Evolutionary conservation across 1,140 invertebrate species (phyloP).

Genomic region (Mamestra configurata): DNA sequence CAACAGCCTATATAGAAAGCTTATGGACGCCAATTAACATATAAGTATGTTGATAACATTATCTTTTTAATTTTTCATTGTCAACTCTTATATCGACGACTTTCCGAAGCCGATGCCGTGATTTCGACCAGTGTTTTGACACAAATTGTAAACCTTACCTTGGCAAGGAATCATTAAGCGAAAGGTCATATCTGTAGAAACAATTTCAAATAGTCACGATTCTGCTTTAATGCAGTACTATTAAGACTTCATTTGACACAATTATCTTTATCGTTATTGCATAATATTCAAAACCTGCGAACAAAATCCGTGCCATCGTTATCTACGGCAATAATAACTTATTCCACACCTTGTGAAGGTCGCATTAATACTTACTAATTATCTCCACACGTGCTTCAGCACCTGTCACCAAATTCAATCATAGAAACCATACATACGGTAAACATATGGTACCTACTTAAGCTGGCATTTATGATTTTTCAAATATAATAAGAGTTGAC

Average conservation of each 20-base stretch:
- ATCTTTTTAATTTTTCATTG: too few relatives aligned
- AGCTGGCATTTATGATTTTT: slow-evolving; percentile 3
- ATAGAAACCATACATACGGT: slow-evolving; percentile 7
- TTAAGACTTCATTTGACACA: not conserved
- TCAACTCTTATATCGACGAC: not conserved
- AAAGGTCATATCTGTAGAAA: not conserved
- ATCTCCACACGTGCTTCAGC: slow-evolving; percentile 15
- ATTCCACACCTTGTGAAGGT: slow-evolving; percentile 10
- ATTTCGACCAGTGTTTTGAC: not conserved
- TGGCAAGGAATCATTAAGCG: not conserved
- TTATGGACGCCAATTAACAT: too few relatives aligned
- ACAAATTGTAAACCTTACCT: not conserved
- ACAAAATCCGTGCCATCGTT: not conserved
- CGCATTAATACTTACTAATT: slow-evolving; percentile 17
- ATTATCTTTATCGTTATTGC: not conserved
- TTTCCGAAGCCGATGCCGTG: not conserved
- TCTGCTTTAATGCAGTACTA: not conserved
- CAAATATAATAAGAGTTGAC: slow-evolving; percentile 2
- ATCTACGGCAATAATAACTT: not conserved
- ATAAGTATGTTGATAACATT: too few relatives aligned
- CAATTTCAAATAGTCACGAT: not conserved
- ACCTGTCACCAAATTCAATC: slow-evolving; percentile 31
- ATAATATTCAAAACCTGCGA: not conserved
- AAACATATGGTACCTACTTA: not conserved
- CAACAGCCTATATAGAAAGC: not conserved